Evolutionary conservation across 1,140 invertebrate species (phyloP), one percentile per base, ranked within the genome.

Genomic region (Ips nitidus): DNA sequence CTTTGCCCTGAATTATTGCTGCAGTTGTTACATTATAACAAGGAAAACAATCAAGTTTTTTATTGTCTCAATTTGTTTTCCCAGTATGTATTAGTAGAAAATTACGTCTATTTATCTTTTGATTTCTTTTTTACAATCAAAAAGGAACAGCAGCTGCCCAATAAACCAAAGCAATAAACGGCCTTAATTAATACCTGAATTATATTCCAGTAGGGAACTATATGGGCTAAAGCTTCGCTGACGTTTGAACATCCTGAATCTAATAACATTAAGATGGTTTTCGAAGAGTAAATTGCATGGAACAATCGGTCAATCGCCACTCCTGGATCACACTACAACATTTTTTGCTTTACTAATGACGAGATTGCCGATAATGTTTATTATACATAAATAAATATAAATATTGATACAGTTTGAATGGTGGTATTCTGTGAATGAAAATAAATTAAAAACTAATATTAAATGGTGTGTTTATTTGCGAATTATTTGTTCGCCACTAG

Each of bases 131-230:
- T 22, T 22, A 22, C 22, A 22, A 22, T 22, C 22, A 22, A 22
- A 22, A 22, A 22, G 22, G 22, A 22, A 22, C 22, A 22, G 22
- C 22, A 22, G 22, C 22, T 22, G 22, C 22, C 22, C 22, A 22
- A 22, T 22, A 22, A 22, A 22, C 22, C 22, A 22, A 22, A 22
- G 22, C 22, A 22, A 22, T 22, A 22, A 22, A 22, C 22, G 0
- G 22, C 53, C n/a, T 56, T 58, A 58, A 41, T 3, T 58, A 2
- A 7, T 83, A 94, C 92, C 86, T 96, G 90, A 5, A 95, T 86
- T 72, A 96, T 91, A 78, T 95, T 95, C 93, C 93, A 95, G 77
- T 95, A 93, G 6, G 92, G 91, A 6, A 93, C 91, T 65, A 96
- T 90, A 81, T 95, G 92, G 3, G 94, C 94, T 47, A 97, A 83